phyloP scores from a whole-genome alignment of 2,113 vertebrate genomes.

The Oxygymnocypris stewartii region DNA sequence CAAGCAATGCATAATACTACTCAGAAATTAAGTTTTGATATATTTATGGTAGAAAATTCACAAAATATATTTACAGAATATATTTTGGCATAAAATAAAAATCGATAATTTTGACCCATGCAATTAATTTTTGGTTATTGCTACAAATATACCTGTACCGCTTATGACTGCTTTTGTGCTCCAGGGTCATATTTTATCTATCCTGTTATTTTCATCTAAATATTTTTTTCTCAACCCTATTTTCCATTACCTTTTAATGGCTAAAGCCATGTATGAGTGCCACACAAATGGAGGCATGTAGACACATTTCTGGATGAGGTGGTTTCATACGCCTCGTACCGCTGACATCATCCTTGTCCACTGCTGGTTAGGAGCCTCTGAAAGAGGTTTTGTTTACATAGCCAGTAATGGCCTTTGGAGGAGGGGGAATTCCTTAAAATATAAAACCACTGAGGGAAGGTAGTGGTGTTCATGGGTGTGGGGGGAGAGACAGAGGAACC shows the following conservation, averaged over 20 bases:
- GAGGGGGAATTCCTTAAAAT: constrained; percentile 67
- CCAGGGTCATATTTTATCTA: not conserved
- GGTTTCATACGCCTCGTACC: not conserved
- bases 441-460: constrained; percentile 45
- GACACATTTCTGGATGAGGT: constrained; percentile 33
- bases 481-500: constrained; percentile 65
- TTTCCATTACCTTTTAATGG: constrained; percentile 8
- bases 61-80: too few relatives aligned
- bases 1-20: too few relatives aligned
- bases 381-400: constrained; percentile 61
- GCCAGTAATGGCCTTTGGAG: constrained; percentile 67
- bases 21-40: too few relatives aligned
- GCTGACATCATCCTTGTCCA: constrained; percentile 59
- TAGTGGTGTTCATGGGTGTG: constrained; percentile 54
- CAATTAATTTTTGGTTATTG: too few relatives aligned
- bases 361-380: constrained; percentile 47
- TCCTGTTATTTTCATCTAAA: not conserved
- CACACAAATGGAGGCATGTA: not conserved
- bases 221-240: not conserved
- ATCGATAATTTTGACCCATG: too few relatives aligned
- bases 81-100: too few relatives aligned
- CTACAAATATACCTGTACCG: too few relatives aligned
- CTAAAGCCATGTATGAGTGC: not conserved
- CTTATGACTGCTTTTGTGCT: too few relatives aligned
- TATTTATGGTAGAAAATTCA: too few relatives aligned